phyloP scores from a whole-genome alignment of 2,888 invertebrate species.

The Coenonympha glycerion region DNA sequence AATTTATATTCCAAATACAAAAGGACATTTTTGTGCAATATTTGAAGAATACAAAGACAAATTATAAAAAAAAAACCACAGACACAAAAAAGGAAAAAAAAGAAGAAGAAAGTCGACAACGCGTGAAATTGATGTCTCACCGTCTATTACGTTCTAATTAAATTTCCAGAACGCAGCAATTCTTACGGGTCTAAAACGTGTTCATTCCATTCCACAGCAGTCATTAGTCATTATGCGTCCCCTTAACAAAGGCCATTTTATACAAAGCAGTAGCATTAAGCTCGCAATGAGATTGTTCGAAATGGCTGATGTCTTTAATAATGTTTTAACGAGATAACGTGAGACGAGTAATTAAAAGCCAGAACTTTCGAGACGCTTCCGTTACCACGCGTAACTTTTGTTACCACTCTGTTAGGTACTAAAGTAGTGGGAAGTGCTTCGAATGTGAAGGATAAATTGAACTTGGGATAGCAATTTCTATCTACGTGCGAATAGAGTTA shows the following conservation, averaged over 20 bases:
- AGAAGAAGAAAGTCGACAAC: background rate
- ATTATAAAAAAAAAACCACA: background rate
- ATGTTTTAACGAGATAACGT: background rate
- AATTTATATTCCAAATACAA: too few species aligned
- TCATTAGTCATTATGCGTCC: background rate
- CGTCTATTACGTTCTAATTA: slow-evolving; percentile 1
- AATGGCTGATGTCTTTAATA: background rate
- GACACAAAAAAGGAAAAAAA: background rate
- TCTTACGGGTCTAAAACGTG: background rate
- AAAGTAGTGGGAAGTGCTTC: too few species aligned
- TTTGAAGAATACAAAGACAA: too few species aligned
- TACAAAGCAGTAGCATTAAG: background rate
- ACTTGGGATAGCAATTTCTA: too few species aligned
- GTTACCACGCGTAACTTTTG: too few species aligned
- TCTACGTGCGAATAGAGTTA: too few species aligned
- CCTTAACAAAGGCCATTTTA: background rate
- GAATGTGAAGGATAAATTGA: too few species aligned
- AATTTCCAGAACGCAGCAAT: background rate
- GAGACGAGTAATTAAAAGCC: background rate
- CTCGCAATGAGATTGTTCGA: background rate
- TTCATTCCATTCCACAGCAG: background rate
- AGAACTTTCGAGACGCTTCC: too few species aligned
- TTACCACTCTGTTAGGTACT: too few species aligned
- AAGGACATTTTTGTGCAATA: too few species aligned
- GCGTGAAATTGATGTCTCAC: slow-evolving; percentile 1